Conservation (phyloP, 2,113 vertebrate genomes). For the Trinectes maculatus region DNA sequence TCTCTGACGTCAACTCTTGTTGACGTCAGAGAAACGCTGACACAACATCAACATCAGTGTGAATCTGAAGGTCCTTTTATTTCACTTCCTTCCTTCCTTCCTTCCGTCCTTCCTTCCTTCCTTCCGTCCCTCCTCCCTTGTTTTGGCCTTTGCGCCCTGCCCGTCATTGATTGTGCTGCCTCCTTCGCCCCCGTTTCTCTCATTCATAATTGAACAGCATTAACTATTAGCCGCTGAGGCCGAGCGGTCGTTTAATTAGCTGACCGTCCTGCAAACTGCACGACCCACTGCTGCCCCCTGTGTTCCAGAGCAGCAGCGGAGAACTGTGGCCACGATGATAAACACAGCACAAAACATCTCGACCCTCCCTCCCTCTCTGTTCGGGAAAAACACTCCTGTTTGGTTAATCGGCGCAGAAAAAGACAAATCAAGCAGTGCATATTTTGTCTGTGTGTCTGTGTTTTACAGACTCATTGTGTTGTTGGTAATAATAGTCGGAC, state of each 20-base stretch:
- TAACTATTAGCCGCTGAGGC: conserved; percentile 70
- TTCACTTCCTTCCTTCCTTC: background rate
- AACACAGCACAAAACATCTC: too few species aligned
- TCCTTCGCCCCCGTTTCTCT: conserved; percentile 61
- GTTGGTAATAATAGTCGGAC: background rate
- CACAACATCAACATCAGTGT: conserved; percentile 37
- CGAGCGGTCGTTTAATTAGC: conserved; percentile 71
- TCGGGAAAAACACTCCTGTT: too few species aligned
- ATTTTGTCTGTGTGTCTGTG: background rate
- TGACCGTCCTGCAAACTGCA: conserved; percentile 59
- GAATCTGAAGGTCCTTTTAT: background rate
- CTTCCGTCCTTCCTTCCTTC: background rate
- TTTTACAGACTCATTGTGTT: background rate
- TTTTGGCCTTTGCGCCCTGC: conserved; percentile 14
- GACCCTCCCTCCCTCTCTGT: too few species aligned
- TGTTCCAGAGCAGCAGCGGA: too few species aligned
- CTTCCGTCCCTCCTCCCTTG: background rate
- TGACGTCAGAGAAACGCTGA: conserved; percentile 44
- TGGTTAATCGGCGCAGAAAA: background rate
- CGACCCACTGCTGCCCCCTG: background rate
- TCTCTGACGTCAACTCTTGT: too few species aligned
- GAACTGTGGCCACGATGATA: too few species aligned
- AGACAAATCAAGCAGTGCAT: too few species aligned
- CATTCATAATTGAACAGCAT: conserved; percentile 79
- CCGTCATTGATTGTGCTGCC: conserved; percentile 62